A percentile compares a stretch with the other conserved stretches of the same genome.
These are phyloP conservation scores for Rhagoletis zephyria DNA, from an alignment of 1,140 invertebrate species.

Conservation along the genomic window DNA sequence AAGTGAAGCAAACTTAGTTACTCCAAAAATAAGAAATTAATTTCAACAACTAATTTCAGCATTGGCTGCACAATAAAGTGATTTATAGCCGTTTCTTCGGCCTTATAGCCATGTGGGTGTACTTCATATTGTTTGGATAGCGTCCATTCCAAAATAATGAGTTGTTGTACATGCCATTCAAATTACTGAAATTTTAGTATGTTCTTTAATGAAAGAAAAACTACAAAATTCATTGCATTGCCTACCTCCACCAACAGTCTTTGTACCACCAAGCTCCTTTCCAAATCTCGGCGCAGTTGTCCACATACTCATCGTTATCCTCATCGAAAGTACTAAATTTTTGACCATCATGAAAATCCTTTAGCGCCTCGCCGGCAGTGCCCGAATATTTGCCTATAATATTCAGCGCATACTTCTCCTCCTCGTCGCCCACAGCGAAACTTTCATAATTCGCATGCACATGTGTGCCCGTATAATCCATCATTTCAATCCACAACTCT, in stretches of 20 bases:
- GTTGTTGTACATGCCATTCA: not conserved
- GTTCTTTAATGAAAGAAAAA: not conserved
- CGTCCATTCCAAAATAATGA: conserved; percentile 9
- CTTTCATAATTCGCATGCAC: conserved; percentile 78
- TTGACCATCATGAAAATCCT: not conserved
- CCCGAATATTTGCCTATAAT: conserved; percentile 79
- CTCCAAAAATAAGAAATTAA: too few species aligned
- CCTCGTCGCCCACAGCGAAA: conserved; percentile 79
- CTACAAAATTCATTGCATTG: not conserved
- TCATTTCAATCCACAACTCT: conserved; percentile 78
- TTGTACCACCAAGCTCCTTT: conserved; percentile 52
- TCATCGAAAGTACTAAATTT: conserved; percentile 41
- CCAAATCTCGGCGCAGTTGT: conserved; percentile 31
- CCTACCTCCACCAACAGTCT: conserved; percentile 33
- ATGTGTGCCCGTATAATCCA: conserved; percentile 76
- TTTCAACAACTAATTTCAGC: too few species aligned
- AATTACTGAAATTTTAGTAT: not conserved
- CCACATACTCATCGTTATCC: conserved; percentile 39
- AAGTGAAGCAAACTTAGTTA: too few species aligned
- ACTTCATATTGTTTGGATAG: conserved; percentile 25
- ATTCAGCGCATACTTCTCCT: conserved; percentile 79
- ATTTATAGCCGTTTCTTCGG: not conserved
- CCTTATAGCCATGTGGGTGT: not conserved
- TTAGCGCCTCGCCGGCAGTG: conserved; percentile 79
- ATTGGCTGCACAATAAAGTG: too few species aligned